Base-by-base conservation (phyloP, 53 echinoderm and acorn worm species). In the Stichopus horrens region DNA sequence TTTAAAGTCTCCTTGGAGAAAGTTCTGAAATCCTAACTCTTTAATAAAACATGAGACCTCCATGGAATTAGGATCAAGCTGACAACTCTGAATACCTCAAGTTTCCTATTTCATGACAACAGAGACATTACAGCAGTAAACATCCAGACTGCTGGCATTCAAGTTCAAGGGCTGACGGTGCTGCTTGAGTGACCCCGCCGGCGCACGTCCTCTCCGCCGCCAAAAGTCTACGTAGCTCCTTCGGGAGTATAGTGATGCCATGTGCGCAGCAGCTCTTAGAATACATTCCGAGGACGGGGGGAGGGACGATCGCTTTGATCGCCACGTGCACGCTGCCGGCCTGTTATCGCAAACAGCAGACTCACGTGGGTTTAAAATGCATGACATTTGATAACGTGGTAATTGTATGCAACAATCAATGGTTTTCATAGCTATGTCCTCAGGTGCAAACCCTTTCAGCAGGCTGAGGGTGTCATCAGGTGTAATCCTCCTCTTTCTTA, bases 341-440 rank as follows among this genome's bases (percentile, higher is more conserved):
- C 37, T 37, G 37, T 2, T 37, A 37, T 37, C 37, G 37, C 37
- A 37, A 37, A 37, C 37, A 37, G 37, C 37, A 37, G 37, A 37
- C 37, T 37, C 37, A 37, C 37, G 37, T 37, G 37, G 37, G 37
- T 37, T 37, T 2, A 37, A 37, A 37, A 37, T 71, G 71, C 7
- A 16, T 71, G 71, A 71, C 19, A 71, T 71, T 71, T 5, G 71
- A 71, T 71, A 71, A 71, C 18, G 14, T 18, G 71, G n/a, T 71
- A 71, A 71, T 71, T 71, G 71, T 71, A 5, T 71, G n/a, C 71
- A 71, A n/a, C 71, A 71, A 71, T 71, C 71, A 71, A 71, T 20
- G 37, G 19, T 71, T 71, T 71, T 71, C 71, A 71, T 71, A 71
- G 19, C 18, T 18, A 71, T 18, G 71, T 71, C 71, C 71, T 71